These are phyloP conservation scores for Sebastiscus tertius DNA, from an alignment of 2,797 vertebrate species.

Conservation along the genomic window DNA sequence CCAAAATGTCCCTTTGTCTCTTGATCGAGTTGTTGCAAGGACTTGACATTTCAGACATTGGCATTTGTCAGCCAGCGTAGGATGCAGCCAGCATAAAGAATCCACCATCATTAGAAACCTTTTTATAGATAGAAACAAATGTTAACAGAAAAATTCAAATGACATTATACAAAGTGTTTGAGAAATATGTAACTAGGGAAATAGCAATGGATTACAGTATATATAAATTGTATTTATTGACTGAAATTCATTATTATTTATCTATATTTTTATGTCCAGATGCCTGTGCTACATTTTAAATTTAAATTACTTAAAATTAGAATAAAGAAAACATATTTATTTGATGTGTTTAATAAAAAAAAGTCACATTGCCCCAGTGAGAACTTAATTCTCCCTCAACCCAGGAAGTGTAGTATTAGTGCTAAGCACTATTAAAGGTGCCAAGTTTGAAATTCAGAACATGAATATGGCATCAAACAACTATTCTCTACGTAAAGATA, in stretches of 20 bases:
- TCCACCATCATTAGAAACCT: background rate
- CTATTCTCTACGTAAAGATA: no score
- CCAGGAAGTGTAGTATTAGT: background rate
- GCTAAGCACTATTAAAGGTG: no score
- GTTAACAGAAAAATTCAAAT: background rate
- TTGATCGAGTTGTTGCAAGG: background rate
- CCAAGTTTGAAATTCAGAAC: no score
- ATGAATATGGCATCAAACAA: no score
- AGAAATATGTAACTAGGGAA: background rate
- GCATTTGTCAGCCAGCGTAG: background rate
- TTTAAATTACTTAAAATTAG: background rate
- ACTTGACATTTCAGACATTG: conserved; percentile 16
- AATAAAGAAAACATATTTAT: background rate
- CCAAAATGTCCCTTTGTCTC: background rate
- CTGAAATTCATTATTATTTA: background rate
- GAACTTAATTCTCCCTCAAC: background rate
- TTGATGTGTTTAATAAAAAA: background rate
- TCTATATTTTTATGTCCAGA: background rate
- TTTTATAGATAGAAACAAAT: background rate
- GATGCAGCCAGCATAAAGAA: background rate
- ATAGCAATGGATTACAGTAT: background rate
- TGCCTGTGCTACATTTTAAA: background rate
- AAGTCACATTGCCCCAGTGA: background rate
- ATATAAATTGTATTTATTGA: background rate
- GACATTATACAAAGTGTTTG: background rate